phyloP scores from a whole-genome alignment of 2,797 vertebrate species.

The Centropyge bicolor region DNA sequence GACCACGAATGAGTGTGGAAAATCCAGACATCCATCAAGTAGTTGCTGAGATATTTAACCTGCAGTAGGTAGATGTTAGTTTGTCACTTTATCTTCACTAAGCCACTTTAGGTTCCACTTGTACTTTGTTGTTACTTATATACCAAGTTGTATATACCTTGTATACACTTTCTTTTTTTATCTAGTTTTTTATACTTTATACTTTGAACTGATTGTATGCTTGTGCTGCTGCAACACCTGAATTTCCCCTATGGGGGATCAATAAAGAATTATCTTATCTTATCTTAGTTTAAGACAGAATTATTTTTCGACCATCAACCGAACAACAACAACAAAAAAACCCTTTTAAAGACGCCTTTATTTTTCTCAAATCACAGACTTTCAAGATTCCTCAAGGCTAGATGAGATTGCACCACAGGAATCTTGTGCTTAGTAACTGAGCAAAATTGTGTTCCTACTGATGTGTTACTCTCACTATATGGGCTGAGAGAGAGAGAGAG shows the following conservation, averaged over 20 bases:
- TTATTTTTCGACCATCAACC: conserved; percentile 3
- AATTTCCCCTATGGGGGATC: too few species aligned
- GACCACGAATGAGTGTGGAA: background rate
- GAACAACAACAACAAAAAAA: background rate
- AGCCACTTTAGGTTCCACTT: too few species aligned
- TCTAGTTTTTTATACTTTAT: too few species aligned
- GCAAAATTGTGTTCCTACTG: conserved; percentile 38
- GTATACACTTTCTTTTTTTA: too few species aligned
- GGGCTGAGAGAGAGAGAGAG: conserved; percentile 16
- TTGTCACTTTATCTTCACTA: too few species aligned
- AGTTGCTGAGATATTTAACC: background rate
- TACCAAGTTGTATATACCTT: too few species aligned
- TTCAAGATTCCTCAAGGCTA: conserved; percentile 31
- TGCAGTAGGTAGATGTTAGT: conserved; percentile 5
- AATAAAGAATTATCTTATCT: too few species aligned
- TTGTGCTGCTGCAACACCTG: too few species aligned
- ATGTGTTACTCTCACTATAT: conserved; percentile 46
- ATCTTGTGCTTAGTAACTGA: conserved; percentile 39
- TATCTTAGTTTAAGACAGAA: background rate
- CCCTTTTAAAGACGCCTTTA: background rate
- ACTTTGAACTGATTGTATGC: too few species aligned
- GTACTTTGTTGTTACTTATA: too few species aligned
- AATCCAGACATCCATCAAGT: background rate
- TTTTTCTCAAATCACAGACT: conserved; percentile 17
- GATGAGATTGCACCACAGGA: conserved; percentile 7